A percentile compares a stretch with the other conserved stretches of the same genome.
Conservation (phyloP, 2,113 vertebrate genomes). For the Atrichornis clamosus region DNA sequence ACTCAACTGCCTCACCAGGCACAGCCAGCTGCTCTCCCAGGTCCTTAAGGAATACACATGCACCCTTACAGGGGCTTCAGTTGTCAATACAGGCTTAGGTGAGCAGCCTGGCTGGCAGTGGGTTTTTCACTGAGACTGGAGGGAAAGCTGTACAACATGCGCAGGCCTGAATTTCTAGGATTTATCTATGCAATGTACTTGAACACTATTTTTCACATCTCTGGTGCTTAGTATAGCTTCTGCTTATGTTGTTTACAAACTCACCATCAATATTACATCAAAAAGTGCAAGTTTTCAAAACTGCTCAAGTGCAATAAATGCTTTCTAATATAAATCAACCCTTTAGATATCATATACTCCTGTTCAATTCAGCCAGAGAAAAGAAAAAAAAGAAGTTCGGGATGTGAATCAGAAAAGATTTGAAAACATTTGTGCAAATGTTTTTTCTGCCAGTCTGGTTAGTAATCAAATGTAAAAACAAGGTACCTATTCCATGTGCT, state of each 20-base stretch:
- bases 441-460: background rate
- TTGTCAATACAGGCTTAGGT: background rate
- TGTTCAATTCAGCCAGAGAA: background rate
- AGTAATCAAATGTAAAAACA: background rate
- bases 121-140: background rate
- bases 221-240: background rate
- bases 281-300: background rate
- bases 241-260: background rate
- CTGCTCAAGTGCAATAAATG: background rate
- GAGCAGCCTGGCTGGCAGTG: background rate
- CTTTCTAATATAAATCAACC: background rate
- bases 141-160: background rate
- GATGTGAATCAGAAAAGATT: background rate
- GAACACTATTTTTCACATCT: background rate
- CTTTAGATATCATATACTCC: background rate
- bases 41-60: background rate
- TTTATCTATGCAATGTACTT: background rate
- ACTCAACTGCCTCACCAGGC: background rate
- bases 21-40: background rate
- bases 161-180: too few relatives aligned
- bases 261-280: background rate
- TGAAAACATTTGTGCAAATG: background rate
- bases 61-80: accelerated
- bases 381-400: background rate
- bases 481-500: background rate